These are phyloP conservation scores for Willowsia nigromaculata DNA, from an alignment of 2,888 invertebrate genomes.

Conservation along the genomic window DNA sequence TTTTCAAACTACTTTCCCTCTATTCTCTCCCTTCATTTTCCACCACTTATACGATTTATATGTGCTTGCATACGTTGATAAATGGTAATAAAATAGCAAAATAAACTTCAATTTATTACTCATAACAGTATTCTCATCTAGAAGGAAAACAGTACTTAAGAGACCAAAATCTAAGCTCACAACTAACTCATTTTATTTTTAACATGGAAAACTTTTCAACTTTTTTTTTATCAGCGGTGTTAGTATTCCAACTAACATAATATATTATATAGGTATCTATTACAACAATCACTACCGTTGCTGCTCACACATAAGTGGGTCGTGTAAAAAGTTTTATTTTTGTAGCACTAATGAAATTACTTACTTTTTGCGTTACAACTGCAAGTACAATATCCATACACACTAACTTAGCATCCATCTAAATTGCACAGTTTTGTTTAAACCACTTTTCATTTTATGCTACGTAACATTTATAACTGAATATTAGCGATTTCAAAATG, in stretches of 20 bases:
- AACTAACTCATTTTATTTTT: constrained; percentile 59
- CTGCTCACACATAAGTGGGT: constrained; percentile 38
- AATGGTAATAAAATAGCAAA: constrained; percentile 57
- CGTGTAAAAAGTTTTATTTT: constrained; percentile 49
- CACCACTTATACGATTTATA: constrained; percentile 45
- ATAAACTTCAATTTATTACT: constrained; percentile 63
- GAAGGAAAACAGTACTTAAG: constrained; percentile 59
- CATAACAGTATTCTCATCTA: constrained; percentile 63
- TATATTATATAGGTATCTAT: too few relatives aligned
- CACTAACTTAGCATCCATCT: too few relatives aligned
- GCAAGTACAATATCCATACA: too few relatives aligned
- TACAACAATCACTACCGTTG: neutral
- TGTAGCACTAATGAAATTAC: constrained; percentile 32
- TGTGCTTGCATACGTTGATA: constrained; percentile 17
- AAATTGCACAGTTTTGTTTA: neutral
- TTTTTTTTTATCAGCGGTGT: neutral
- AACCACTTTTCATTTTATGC: too few relatives aligned
- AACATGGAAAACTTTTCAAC: constrained; percentile 49
- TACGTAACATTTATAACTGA: too few relatives aligned
- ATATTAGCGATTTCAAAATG: too few relatives aligned
- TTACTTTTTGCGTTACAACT: neutral
- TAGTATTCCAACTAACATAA: neutral
- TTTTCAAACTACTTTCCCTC: constrained; percentile 35
- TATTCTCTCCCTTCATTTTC: constrained; percentile 56
- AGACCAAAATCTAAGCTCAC: constrained; percentile 63